Evolutionary conservation across 2,797 vertebrate species (phyloP).

Genomic region (Leptatherina wallacei): DNA sequence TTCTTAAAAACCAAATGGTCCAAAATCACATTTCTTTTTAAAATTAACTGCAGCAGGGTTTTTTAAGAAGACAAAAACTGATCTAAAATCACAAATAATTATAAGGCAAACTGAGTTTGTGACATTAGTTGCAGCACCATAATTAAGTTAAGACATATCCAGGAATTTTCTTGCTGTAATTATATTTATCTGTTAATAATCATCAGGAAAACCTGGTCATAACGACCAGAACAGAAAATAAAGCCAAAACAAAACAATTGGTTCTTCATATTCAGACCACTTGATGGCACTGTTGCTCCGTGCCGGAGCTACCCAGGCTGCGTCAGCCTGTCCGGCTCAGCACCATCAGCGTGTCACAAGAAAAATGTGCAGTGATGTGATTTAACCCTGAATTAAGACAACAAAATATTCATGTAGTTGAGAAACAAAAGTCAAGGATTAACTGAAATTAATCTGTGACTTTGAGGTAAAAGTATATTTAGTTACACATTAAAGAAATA

Average conservation of each 20-base stretch:
- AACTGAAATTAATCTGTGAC: conserved; percentile 26
- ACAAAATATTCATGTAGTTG: conserved; percentile 53
- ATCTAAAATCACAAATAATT: neutral
- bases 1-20: neutral
- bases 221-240: conserved; percentile 30
- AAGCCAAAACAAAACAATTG: conserved; percentile 53
- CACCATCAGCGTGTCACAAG: conserved; percentile 40
- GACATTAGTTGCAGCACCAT: neutral
- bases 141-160: neutral
- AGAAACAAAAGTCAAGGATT: conserved; percentile 40
- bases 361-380: conserved; percentile 59
- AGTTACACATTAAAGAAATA: conserved; percentile 14
- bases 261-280: conserved; percentile 73
- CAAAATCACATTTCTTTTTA: neutral
- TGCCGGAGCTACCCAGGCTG: conserved; percentile 25
- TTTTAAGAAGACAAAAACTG: neutral
- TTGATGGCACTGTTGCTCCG: conserved; percentile 90
- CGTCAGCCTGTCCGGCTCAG: conserved; percentile 19
- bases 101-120: neutral
- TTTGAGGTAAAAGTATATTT: conserved; percentile 14
- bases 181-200: conserved; percentile 4
- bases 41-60: neutral
- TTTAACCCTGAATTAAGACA: conserved; percentile 62
- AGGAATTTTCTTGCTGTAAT: neutral
- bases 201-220: conserved; percentile 25